Conservation (phyloP, 2,797 vertebrate genomes). For the Sternotherus odoratus region DNA sequence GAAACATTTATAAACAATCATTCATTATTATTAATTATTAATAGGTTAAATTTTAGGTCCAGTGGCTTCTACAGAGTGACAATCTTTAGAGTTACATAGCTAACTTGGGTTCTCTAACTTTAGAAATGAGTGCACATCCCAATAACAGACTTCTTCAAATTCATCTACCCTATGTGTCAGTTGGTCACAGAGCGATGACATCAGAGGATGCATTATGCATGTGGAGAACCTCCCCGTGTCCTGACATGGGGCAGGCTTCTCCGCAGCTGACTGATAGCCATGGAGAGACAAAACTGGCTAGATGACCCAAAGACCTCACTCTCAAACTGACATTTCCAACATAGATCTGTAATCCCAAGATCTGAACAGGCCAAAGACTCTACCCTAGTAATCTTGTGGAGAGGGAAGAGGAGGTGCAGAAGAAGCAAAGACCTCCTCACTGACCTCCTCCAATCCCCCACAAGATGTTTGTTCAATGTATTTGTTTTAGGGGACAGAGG, state of each 20-base stretch:
- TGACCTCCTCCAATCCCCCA: neutral
- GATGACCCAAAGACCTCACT: neutral
- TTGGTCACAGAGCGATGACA: neutral
- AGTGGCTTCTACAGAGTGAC: neutral
- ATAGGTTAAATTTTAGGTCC: neutral
- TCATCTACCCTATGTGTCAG: too few species aligned
- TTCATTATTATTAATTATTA: too few species aligned
- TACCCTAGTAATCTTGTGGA: neutral
- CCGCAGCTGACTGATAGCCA: neutral
- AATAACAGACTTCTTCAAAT: neutral
- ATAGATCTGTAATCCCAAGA: fast-evolving
- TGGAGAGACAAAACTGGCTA: neutral
- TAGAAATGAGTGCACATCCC: neutral
- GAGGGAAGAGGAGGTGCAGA: neutral
- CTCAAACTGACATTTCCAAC: neutral
- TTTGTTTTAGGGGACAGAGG: neutral
- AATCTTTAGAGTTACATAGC: neutral
- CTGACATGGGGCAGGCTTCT: neutral
- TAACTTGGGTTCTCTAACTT: neutral
- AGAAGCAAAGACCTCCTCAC: neutral
- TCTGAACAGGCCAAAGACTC: neutral
- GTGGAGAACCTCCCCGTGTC: neutral
- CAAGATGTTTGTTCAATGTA: neutral
- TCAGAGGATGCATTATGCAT: neutral
- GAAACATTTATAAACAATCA: neutral